Percentiles rank a stretch among this genome's conserved stretches.
Evolutionary conservation across 2,797 vertebrate genomes (phyloP).

Genomic region (Schizopygopsis malacanthus): DNA sequence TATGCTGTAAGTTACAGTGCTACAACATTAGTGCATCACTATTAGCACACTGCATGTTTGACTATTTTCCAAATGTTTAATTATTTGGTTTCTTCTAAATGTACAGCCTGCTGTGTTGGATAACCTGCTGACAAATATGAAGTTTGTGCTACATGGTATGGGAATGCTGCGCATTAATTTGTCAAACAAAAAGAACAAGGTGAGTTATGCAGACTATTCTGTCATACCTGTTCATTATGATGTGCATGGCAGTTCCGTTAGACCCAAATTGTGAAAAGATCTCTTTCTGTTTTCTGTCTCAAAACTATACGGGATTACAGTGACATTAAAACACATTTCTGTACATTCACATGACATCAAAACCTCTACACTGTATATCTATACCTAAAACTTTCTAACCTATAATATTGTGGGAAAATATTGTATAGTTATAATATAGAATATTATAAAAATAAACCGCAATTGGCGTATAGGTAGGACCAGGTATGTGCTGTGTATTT

Average conservation of each 20-base stretch:
- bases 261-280: not conserved
- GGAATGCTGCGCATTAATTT: conserved; percentile 79
- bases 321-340: not conserved
- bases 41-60: not conserved
- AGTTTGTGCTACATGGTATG: conserved; percentile 80
- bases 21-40: not conserved
- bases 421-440: not conserved
- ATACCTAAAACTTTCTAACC: not conserved
- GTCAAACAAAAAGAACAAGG: conserved; percentile 77
- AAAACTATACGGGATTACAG: not conserved
- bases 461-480: not conserved
- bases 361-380: not conserved
- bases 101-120: conserved; percentile 76
- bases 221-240: not conserved
- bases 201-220: conserved; percentile 40
- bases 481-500: no score
- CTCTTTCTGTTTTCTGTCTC: not conserved
- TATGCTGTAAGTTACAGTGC: not conserved
- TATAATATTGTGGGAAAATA: not conserved
- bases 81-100: not conserved
- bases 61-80: not conserved
- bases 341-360: not conserved
- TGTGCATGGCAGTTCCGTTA: not conserved
- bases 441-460: not conserved
- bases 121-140: conserved; percentile 81